Conservation (phyloP, 2,888 invertebrate genomes). For the Troides oblongomaculatus region DNA sequence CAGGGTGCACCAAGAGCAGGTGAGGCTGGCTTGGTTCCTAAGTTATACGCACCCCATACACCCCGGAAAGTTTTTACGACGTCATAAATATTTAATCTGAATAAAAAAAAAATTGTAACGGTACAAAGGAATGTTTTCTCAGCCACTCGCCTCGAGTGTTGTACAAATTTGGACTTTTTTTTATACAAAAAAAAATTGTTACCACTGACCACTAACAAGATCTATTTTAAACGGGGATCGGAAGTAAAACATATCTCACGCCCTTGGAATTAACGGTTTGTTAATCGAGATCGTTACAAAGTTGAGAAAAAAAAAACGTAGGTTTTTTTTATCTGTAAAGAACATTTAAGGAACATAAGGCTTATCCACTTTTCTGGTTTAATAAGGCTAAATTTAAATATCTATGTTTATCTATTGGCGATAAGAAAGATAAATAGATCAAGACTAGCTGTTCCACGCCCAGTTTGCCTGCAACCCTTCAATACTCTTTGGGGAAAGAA, state of each 20-base stretch:
- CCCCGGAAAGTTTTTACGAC: background rate
- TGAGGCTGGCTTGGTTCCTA: too few species aligned
- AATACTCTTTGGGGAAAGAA: too few species aligned
- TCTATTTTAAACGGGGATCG: constrained; percentile 34
- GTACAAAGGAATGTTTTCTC: constrained; percentile 37
- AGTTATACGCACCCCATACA: too few species aligned
- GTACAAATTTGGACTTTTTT: constrained; percentile 36
- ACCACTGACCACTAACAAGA: constrained; percentile 40
- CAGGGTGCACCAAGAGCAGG: too few species aligned
- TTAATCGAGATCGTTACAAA: constrained; percentile 5
- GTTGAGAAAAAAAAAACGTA: background rate
- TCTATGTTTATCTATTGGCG: too few species aligned
- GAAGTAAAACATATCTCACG: constrained; percentile 35
- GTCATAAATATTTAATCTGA: constrained; percentile 26
- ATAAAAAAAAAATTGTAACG: constrained; percentile 23
- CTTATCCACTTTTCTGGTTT: too few species aligned
- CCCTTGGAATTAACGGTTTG: constrained; percentile 34
- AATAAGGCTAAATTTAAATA: too few species aligned
- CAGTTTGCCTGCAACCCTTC: too few species aligned
- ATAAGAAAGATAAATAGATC: too few species aligned
- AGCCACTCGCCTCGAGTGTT: constrained; percentile 37
- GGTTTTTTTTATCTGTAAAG: background rate
- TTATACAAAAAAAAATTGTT: constrained; percentile 32
- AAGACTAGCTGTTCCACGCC: too few species aligned
- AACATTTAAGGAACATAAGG: background rate